Evolutionary conservation across 2,888 invertebrate genomes (phyloP).

Genomic region (Gymnocheta viridis): DNA sequence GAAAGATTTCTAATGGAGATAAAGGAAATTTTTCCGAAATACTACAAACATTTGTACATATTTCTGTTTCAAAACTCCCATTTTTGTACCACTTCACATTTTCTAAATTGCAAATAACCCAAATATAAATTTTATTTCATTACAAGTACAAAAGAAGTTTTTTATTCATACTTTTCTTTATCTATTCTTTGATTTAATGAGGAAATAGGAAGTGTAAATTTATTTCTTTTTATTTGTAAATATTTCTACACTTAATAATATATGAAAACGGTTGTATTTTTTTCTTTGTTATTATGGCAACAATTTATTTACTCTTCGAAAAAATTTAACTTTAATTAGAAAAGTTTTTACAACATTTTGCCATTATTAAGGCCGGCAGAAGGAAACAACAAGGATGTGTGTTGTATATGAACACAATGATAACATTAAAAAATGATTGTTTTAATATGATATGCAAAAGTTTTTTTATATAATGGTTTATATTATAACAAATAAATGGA

Average conservation of each 20-base stretch:
- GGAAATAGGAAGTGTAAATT: conserved; percentile 62
- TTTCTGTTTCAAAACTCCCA: conserved; percentile 6
- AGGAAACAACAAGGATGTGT: too few species aligned
- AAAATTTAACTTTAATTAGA: conserved; percentile 41
- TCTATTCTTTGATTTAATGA: conserved; percentile 48
- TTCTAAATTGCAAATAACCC: conserved; percentile 9
- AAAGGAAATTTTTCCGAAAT: not conserved
- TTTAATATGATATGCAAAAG: not conserved
- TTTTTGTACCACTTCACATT: not conserved
- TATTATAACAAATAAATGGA: too few species aligned
- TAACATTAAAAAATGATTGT: not conserved
- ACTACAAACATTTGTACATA: too few species aligned
- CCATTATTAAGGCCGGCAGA: not conserved
- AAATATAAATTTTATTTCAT: conserved; percentile 39
- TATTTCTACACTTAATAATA: not conserved
- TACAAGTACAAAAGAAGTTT: conserved; percentile 8
- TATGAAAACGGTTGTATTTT: not conserved
- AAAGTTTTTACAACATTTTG: conserved; percentile 31
- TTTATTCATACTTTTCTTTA: not conserved
- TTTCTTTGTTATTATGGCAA: conserved; percentile 18
- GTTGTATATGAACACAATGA: not conserved
- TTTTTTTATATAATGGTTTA: too few species aligned
- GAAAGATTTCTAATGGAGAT: not conserved
- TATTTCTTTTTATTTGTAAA: conserved; percentile 10
- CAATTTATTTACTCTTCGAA: not conserved